Evolutionary conservation across 2,888 invertebrate genomes (phyloP).

Genomic region (Eupithecia tripunctaria): DNA sequence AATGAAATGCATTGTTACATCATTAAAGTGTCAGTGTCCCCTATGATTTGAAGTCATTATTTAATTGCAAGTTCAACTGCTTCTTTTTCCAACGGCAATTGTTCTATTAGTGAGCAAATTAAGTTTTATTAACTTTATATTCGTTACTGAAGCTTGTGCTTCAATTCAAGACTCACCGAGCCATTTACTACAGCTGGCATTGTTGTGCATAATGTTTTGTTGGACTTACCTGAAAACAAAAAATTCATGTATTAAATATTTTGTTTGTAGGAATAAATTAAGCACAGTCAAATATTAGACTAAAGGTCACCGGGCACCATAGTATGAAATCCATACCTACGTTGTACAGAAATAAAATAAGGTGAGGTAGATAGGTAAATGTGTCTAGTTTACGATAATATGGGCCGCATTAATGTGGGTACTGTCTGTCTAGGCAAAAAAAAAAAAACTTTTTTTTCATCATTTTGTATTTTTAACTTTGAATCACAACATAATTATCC

Average conservation of each 20-base stretch:
- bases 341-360: no score
- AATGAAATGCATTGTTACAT: slow-evolving; percentile 23
- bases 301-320: no score
- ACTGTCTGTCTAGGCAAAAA: no score
- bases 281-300: neutral
- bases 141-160: neutral
- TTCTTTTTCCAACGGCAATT: slow-evolving; percentile 41
- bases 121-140: slow-evolving; percentile 25
- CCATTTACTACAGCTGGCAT: neutral
- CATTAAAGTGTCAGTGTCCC: slow-evolving; percentile 42
- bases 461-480: no score
- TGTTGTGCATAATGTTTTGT: no score
- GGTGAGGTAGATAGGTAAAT: no score
- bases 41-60: slow-evolving; percentile 42
- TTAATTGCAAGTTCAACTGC: slow-evolving; percentile 38
- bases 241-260: neutral
- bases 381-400: no score
- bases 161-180: neutral
- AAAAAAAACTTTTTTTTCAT: no score
- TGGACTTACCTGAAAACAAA: slow-evolving; percentile 5
- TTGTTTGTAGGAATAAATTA: neutral
- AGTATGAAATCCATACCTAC: no score
- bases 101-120: slow-evolving; percentile 27
- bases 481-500: no score
- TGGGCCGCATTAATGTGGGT: no score